Base-by-base conservation (phyloP, 1,140 invertebrate genomes). In the Ostrea edulis region DNA sequence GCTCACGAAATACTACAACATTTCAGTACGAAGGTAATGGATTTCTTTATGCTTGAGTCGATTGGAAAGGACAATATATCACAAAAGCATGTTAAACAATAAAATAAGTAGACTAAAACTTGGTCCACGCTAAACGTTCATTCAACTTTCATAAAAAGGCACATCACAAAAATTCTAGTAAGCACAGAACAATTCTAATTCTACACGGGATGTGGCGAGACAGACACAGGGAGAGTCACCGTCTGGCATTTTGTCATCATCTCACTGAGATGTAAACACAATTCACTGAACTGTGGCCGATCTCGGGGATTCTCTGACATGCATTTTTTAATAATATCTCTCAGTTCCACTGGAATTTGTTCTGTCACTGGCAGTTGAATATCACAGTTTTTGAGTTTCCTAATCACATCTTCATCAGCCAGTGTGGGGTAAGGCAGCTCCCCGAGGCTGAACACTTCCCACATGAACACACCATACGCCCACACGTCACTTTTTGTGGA, bases 251-350 rank as follows among this genome's bases (percentile, higher is more conserved):
- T 85, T 22, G 83, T 85, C 83, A 85, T 85, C 51, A 85, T 58
- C n/a, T 85, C 83, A 58, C 83, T 85, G 12, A 85, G 54, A 44
- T 58, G 55, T 62, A 85, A 86, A 88, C 90, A 91, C n/a, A 94
- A 89, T 87, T 94, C 93, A 86, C 90, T 92, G 88, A 94, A 94
- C 62, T 87, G 88, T 0, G 97, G 97, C 85, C 97, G 94, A 84
- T 97, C 96, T n/a, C 96, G 93, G 2, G 97, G 96, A 86, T 96
- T 96, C 20, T 95, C 95, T 62, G 95, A 95, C 96, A 96, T 97
- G 88, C 97, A 97, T 29, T 95, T 95, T n/a, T 84, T 71, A n/a
- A 95, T 89, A 86, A 97, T 93, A 54, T 96, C 95, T 65, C 96
- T 96, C 4, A 98, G 94, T 71, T 95, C 94, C 0, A 96, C 95